A percentile compares a stretch with the other conserved stretches of the same genome.
phyloP scores from a whole-genome alignment of 2,888 invertebrate species.

The Melinaea menophilus region DNA sequence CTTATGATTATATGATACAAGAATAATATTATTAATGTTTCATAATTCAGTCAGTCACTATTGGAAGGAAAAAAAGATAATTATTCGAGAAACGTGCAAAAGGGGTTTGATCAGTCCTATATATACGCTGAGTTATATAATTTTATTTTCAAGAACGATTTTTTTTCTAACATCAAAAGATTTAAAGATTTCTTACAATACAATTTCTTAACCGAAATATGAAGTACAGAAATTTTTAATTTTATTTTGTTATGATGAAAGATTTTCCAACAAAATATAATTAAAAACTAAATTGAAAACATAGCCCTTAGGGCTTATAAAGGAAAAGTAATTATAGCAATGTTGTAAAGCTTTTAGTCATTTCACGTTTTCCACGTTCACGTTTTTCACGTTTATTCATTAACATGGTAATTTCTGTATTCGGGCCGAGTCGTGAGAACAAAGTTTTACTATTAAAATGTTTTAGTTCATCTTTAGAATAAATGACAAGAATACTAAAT shows the following conservation, averaged over 20 bases:
- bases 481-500: too few relatives aligned
- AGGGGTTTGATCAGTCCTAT: too few relatives aligned
- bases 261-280: slow-evolving; percentile 28
- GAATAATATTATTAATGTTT: neutral
- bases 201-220: too few relatives aligned
- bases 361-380: slow-evolving; percentile 26
- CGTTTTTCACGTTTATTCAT: slow-evolving; percentile 33
- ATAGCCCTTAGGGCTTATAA: slow-evolving; percentile 20
- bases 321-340: slow-evolving; percentile 33
- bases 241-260: slow-evolving; percentile 18
- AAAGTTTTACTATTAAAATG: slow-evolving; percentile 40
- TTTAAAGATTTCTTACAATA: too few relatives aligned
- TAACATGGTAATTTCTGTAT: slow-evolving; percentile 46
- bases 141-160: too few relatives aligned
- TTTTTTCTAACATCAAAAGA: too few relatives aligned
- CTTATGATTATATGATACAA: neutral
- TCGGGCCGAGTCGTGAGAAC: slow-evolving; percentile 24
- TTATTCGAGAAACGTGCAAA: too few relatives aligned
- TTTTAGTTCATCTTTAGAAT: too few relatives aligned
- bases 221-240: neutral
- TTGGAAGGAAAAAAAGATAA: too few relatives aligned
- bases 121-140: too few relatives aligned
- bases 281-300: slow-evolving; percentile 28
- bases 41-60: too few relatives aligned
- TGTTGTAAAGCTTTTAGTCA: slow-evolving; percentile 36